These are phyloP conservation scores for Heliconius hermathena DNA, from an alignment of 1,140 invertebrate species.

Conservation along the genomic window DNA sequence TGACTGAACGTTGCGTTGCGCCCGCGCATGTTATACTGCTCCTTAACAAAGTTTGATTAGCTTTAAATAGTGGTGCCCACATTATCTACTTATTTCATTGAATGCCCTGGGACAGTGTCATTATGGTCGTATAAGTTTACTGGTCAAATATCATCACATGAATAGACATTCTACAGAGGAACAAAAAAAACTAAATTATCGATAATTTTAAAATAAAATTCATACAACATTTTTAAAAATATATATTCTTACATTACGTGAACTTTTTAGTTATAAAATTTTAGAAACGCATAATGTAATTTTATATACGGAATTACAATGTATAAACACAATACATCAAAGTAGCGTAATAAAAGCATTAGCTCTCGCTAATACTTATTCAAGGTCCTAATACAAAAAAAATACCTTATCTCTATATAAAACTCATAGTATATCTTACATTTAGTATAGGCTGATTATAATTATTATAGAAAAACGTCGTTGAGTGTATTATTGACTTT, in stretches of 20 bases:
- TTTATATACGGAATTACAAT: too few relatives aligned
- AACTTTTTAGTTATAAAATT: too few relatives aligned
- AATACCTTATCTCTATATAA: too few relatives aligned
- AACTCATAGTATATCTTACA: too few relatives aligned
- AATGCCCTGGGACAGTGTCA: slow-evolving; percentile 52
- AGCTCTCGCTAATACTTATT: too few relatives aligned
- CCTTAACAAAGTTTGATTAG: slow-evolving; percentile 77
- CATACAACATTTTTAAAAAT: too few relatives aligned
- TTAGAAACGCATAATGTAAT: too few relatives aligned
- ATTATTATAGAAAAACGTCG: slow-evolving; percentile 6
- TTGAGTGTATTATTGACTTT: slow-evolving; percentile 31
- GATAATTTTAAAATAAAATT: neutral
- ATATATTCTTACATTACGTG: too few relatives aligned
- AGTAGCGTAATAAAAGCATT: too few relatives aligned
- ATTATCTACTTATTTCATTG: slow-evolving; percentile 78
- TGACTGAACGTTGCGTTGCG: slow-evolving; percentile 63
- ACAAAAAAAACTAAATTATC: neutral
- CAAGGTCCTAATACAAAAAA: too few relatives aligned
- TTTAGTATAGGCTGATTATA: slow-evolving; percentile 16
- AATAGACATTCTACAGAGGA: neutral
- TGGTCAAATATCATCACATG: slow-evolving; percentile 23
- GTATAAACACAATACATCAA: too few relatives aligned
- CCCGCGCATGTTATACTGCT: slow-evolving; percentile 64
- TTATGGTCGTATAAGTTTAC: slow-evolving; percentile 33
- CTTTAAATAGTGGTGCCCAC: slow-evolving; percentile 77